A percentile compares a stretch with the other conserved stretches of the same genome.
phyloP scores from a whole-genome alignment of 2,888 invertebrate genomes.

The Hyposoter dolosus region DNA sequence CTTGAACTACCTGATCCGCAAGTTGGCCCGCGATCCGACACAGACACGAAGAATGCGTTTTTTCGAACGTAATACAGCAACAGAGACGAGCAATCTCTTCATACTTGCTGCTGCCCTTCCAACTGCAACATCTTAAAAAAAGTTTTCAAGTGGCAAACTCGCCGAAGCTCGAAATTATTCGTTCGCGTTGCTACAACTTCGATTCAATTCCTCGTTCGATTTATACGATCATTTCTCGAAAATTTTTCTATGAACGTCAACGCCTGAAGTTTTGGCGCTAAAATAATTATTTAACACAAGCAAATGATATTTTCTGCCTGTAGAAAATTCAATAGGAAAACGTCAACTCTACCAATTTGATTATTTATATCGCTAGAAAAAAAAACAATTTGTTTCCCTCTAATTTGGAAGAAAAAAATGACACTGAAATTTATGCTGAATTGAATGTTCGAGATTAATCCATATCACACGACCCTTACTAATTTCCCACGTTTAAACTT shows the following conservation, averaged over 20 bases:
- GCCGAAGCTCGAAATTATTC: not conserved
- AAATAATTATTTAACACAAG: not conserved
- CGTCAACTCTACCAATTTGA: too few species aligned
- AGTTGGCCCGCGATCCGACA: not conserved
- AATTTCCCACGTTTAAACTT: constrained; percentile 30
- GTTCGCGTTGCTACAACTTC: not conserved
- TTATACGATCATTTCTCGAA: not conserved
- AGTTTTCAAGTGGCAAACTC: not conserved
- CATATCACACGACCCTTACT: constrained; percentile 31
- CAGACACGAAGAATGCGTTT: not conserved
- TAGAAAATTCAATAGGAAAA: not conserved
- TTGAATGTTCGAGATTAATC: not conserved
- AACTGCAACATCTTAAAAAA: not conserved
- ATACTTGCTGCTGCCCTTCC: not conserved
- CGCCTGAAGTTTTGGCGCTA: not conserved
- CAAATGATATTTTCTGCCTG: not conserved
- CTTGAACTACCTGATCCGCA: not conserved
- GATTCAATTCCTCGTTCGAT: not conserved
- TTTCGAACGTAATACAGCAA: not conserved
- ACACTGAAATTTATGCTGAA: not conserved
- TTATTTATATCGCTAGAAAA: not conserved
- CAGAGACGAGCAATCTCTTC: not conserved
- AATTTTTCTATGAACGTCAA: not conserved
- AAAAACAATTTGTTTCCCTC: not conserved
- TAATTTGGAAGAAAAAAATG: not conserved